Evolutionary conservation across 64 coral and sea anemone species (phyloP).

Genomic region (Acropora tenuis): DNA sequence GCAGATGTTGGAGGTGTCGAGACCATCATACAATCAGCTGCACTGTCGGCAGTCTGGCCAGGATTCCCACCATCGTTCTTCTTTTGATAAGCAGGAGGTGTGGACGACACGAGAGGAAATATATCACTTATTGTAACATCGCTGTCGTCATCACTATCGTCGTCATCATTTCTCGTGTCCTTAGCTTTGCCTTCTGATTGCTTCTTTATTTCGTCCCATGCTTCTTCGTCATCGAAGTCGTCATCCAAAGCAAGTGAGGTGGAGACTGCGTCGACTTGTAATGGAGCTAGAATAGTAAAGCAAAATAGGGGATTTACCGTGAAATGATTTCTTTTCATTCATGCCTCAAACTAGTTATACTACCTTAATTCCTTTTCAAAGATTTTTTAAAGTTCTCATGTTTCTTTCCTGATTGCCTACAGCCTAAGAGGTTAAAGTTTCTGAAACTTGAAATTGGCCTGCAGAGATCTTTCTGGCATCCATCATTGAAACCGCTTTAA

Average conservation of each 20-base stretch:
- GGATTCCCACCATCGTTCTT: background rate
- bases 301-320: background rate
- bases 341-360: too few relatives aligned
- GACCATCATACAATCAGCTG: background rate
- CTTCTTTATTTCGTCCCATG: slow-evolving; percentile 85
- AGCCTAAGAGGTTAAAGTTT: too few relatives aligned
- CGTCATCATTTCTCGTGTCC: background rate
- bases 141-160: slow-evolving; percentile 66
- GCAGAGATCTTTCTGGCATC: too few relatives aligned
- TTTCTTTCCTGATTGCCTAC: too few relatives aligned
- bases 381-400: too few relatives aligned
- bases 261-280: background rate
- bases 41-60: background rate
- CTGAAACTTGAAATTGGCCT: too few relatives aligned
- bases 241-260: background rate
- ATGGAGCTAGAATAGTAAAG: background rate
- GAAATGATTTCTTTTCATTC: too few relatives aligned
- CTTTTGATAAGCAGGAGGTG: slow-evolving; percentile 50
- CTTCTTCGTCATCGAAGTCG: slow-evolving; percentile 92
- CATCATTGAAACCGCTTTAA: background rate
- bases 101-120: slow-evolving; percentile 62
- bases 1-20: slow-evolving; percentile 94
- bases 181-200: background rate
- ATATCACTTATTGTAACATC: slow-evolving; percentile 82
- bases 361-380: too few relatives aligned